These are phyloP conservation scores for Andinoacara biseriatus DNA, from an alignment of 2,113 vertebrate species.

Conservation along the genomic window DNA sequence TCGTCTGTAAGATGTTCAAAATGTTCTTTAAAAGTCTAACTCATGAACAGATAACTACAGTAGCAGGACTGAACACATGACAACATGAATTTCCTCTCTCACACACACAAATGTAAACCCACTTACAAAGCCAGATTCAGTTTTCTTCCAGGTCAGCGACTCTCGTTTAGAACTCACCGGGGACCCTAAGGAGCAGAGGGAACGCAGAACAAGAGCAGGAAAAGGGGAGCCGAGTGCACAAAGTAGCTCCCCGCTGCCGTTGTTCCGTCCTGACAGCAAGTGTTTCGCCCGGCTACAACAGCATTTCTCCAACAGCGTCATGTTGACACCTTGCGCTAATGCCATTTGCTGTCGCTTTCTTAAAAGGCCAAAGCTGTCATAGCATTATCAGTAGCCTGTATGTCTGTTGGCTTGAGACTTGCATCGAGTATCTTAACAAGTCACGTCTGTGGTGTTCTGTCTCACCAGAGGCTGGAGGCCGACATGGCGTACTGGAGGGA, in stretches of 20 bases:
- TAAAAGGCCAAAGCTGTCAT: constrained; percentile 62
- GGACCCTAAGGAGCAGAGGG: neutral
- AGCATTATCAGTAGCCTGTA: constrained; percentile 20
- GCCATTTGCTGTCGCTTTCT: constrained; percentile 30
- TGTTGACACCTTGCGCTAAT: neutral
- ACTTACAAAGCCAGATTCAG: neutral
- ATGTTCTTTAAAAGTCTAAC: neutral
- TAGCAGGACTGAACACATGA: neutral
- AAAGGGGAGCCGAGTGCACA: constrained; percentile 18
- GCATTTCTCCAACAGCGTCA: neutral
- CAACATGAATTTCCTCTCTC: constrained; percentile 17
- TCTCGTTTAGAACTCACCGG: constrained; percentile 12
- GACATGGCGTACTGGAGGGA: constrained; percentile 92
- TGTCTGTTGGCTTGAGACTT: neutral
- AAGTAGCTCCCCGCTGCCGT: neutral
- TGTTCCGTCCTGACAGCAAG: constrained; percentile 26
- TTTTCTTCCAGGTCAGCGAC: constrained; percentile 40
- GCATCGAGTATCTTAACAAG: neutral
- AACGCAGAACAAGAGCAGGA: constrained; percentile 1
- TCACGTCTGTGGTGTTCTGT: neutral
- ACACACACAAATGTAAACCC: constrained; percentile 2
- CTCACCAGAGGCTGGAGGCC: constrained; percentile 89
- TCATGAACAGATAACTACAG: constrained; percentile 25
- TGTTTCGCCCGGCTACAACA: neutral
- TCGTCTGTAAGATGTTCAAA: neutral